Base-by-base conservation (phyloP, 2,888 invertebrate genomes). In the Slavum lentiscoides region DNA sequence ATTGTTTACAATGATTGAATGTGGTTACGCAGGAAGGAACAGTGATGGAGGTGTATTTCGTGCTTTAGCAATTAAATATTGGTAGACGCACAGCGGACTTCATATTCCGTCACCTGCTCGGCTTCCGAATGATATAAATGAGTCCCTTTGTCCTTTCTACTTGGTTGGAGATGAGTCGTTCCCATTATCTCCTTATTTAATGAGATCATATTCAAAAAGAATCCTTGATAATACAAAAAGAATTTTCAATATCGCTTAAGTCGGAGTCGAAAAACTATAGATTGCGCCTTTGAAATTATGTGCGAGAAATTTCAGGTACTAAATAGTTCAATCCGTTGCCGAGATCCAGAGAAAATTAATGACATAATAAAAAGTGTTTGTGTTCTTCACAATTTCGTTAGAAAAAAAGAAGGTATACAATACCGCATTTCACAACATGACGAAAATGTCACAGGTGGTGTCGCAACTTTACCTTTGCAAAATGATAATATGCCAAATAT, bases 21-120 rank as follows among this genome's bases (percentile, higher is more conserved):
- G 17, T 43, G 64, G 75, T 11, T 84, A 82, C 82, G 83, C 84
- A 76, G 85, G 84, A 43, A 82, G 85, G 83, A 84, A 85, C 69
- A 85, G 84, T n/a, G n/a, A n/a, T n/a, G n/a, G n/a, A n/a, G n/a
- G 84, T 21, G 23, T 37, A 62, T 73, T 73, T 49, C 59, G 30
- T 23, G 64, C 30, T 23, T 59, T 39, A 69, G 69, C 82, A 82
- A 83, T 84, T 37, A 83, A 83, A 55, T 70, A 81, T 49, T 83
- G 83, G 83, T 74, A 84, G 39, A 53, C 49, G n/a, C 66, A 81
- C 58, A 61, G 49, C 15, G 75, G 75, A 62, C 59, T 83, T 82
- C 59, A 83, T 62, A 83, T 83, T 49, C 82, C 83, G 68, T 39
- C 77, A 37, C 83, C 77, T 59, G 49, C 61, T 43, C 61, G 53